Conservation (phyloP, 2,113 vertebrate species). For the Polyodon spathula region DNA sequence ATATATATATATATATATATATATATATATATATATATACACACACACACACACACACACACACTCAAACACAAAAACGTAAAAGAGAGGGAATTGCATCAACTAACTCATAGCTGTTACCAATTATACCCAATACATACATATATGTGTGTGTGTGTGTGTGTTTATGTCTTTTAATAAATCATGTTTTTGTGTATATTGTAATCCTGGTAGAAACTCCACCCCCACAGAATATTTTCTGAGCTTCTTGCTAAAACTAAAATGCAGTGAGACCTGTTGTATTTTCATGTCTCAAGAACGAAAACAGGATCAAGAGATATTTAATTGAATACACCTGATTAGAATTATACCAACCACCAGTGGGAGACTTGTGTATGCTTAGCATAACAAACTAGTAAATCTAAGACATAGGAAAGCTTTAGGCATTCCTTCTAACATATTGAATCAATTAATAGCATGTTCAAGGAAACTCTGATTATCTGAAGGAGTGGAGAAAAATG, state of each 20-base stretch:
- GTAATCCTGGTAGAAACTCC: too few relatives aligned
- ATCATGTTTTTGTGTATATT: too few relatives aligned
- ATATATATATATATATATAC: too few relatives aligned
- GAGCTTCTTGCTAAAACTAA: slow-evolving; percentile 14
- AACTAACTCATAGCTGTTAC: too few relatives aligned
- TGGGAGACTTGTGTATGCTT: slow-evolving; percentile 60
- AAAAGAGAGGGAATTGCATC: too few relatives aligned
- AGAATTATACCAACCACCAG: slow-evolving; percentile 66
- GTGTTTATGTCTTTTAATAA: too few relatives aligned
- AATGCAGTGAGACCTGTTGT: slow-evolving; percentile 19
- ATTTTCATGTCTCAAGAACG: slow-evolving; percentile 15
- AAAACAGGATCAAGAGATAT: slow-evolving; percentile 18
- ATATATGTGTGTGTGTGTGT: too few relatives aligned
- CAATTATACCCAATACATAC: too few relatives aligned
- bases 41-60: too few relatives aligned
- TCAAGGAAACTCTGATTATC: slow-evolving; percentile 72
- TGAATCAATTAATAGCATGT: slow-evolving; percentile 82
- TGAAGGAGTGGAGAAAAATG: slow-evolving; percentile 69
- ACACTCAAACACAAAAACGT: too few relatives aligned
- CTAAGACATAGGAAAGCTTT: background rate
- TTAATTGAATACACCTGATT: slow-evolving; percentile 9
- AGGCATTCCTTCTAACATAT: slow-evolving; percentile 53
- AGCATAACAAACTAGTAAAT: slow-evolving; percentile 2
- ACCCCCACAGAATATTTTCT: background rate
- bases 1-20: too few relatives aligned